Conservation (phyloP, 2,113 vertebrate genomes). For the Tachysurus fulvidraco region DNA sequence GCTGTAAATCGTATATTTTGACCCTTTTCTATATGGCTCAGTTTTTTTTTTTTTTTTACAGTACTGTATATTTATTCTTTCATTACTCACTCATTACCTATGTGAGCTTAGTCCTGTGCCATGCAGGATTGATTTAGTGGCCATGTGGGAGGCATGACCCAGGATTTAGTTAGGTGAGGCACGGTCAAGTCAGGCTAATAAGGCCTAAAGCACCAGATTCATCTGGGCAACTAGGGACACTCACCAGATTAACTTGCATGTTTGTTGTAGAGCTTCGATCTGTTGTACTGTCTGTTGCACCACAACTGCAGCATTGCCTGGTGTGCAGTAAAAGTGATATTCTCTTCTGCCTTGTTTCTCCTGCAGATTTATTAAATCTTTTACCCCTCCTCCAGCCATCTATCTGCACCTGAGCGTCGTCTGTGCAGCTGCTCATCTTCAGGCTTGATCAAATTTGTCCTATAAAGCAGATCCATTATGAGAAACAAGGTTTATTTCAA, state of each 20-base stretch:
- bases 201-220: slow-evolving; percentile 39
- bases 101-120: not conserved
- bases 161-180: slow-evolving; percentile 44
- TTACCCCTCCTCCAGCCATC: slow-evolving; percentile 3
- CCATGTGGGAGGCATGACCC: slow-evolving; percentile 47
- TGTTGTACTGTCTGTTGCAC: slow-evolving; percentile 1
- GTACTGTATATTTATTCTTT: not conserved
- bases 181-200: slow-evolving; percentile 49
- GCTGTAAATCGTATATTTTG: not conserved
- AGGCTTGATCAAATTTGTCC: slow-evolving; percentile 20
- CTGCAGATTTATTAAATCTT: slow-evolving; percentile 37
- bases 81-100: not conserved
- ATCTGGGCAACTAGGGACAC: slow-evolving; percentile 36
- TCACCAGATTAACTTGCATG: slow-evolving; percentile 43
- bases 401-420: slow-evolving; percentile 11
- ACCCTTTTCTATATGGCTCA: not conserved
- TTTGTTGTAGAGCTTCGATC: slow-evolving; percentile 44
- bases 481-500: not conserved
- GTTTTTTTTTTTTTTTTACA: too few species aligned
- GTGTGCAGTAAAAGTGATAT: not conserved
- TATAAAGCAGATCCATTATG: not conserved
- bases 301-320: slow-evolving; percentile 5
- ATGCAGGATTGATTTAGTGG: not conserved
- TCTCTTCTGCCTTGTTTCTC: slow-evolving; percentile 19
- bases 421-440: slow-evolving; percentile 8